Percentiles rank a stretch among this genome's conserved stretches.
Conservation (phyloP, 2,113 vertebrate species). For the Neodon shergylaensis region DNA sequence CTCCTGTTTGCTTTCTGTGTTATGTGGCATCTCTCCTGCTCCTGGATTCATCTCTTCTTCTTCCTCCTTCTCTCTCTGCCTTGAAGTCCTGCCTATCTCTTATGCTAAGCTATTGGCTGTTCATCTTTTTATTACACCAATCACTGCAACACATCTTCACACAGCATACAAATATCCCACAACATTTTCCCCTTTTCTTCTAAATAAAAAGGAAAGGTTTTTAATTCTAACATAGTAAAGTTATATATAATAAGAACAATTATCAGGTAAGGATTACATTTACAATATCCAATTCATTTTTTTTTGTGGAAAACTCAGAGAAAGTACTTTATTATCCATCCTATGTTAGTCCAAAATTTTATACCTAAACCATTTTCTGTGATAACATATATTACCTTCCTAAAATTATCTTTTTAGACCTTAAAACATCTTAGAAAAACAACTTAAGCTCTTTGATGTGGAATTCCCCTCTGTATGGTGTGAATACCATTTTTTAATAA, state of each 20-base stretch:
- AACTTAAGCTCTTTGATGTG: background rate
- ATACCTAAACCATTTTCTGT: background rate
- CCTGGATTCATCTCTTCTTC: background rate
- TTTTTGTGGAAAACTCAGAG: background rate
- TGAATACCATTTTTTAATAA: too few relatives aligned
- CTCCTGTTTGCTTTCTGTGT: background rate
- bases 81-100: background rate
- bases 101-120: background rate
- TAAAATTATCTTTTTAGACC: background rate
- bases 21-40: background rate
- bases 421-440: background rate
- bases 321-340: background rate
- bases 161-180: background rate
- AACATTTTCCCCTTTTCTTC: background rate
- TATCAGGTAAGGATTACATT: background rate
- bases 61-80: background rate
- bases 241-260: background rate
- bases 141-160: background rate
- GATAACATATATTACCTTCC: background rate
- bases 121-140: background rate
- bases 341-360: background rate
- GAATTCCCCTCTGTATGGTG: too few relatives aligned
- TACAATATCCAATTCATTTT: background rate
- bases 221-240: background rate
- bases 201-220: background rate